Evolutionary conservation across 2,113 vertebrate species (phyloP).

Genomic region (Paracanthobrama guichenoti): DNA sequence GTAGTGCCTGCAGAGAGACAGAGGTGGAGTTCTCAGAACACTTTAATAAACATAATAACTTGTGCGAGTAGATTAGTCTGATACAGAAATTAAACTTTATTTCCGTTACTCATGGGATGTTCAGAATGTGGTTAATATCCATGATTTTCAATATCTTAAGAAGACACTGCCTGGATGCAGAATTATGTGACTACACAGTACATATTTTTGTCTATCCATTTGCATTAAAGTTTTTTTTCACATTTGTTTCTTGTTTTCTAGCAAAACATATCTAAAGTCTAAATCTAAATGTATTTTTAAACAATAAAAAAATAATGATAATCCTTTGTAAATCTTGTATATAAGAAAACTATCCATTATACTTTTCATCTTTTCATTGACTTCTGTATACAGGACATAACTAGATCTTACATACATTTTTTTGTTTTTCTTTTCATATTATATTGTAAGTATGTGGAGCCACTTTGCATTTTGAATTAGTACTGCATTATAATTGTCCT

Average conservation of each 20-base stretch:
- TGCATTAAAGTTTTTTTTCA: not conserved
- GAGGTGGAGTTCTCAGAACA: not conserved
- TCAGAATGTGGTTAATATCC: not conserved
- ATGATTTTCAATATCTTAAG: not conserved
- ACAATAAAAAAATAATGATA: not conserved
- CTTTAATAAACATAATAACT: not conserved
- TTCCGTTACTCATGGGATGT: not conserved
- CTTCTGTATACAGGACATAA: not conserved
- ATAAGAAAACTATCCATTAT: not conserved
- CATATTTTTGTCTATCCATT: not conserved
- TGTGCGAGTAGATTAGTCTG: not conserved
- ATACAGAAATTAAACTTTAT: not conserved
- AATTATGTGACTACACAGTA: not conserved
- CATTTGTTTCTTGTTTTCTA: not conserved
- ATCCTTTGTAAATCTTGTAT: too few relatives aligned
- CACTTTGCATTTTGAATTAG: not conserved
- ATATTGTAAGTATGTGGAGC: not conserved
- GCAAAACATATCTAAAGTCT: not conserved
- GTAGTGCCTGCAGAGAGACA: conserved; percentile 56
- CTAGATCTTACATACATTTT: not conserved
- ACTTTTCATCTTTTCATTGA: too few relatives aligned
- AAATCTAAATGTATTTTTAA: not conserved
- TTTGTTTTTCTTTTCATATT: not conserved
- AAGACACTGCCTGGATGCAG: not conserved
- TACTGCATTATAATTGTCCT: not conserved